These are phyloP conservation scores for Zoroaster sp. DNA, from an alignment of 53 echinoderm and acorn worm genomes.

Conservation along the genomic window DNA sequence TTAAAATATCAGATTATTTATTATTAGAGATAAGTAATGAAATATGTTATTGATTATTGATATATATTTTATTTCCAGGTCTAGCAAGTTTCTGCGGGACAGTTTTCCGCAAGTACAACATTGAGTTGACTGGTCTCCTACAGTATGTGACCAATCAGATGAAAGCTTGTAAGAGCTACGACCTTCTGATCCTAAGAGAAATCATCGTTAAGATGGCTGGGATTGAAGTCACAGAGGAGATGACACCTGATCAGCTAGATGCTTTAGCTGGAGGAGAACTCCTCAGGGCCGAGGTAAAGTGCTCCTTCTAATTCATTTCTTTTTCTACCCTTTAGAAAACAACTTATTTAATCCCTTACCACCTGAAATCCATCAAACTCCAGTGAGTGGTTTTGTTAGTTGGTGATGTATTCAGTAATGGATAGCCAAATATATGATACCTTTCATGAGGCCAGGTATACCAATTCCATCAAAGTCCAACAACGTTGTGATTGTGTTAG, in stretches of 20 bases:
- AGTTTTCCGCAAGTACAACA: constrained; percentile 98
- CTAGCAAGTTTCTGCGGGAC: constrained; percentile 96
- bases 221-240: constrained; percentile 95
- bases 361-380: no score
- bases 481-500: no score
- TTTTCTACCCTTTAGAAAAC: no score
- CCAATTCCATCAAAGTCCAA: no score
- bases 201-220: constrained; percentile 98
- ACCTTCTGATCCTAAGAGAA: constrained; percentile 90
- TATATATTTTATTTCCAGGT: constrained; percentile 38
- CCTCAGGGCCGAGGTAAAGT: constrained; percentile 84
- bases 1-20: no score
- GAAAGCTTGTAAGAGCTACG: constrained; percentile 96
- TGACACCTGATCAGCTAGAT: constrained; percentile 91
- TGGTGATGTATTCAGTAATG: no score
- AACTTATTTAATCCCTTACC: no score
- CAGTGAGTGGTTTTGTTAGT: no score
- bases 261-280: constrained; percentile 96
- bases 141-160: constrained; percentile 99
- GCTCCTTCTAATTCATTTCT: neutral
- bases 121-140: constrained; percentile 90
- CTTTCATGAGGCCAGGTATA: no score
- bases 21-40: no score
- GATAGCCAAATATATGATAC: no score
- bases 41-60: neutral